Base-by-base conservation (phyloP, 1,140 invertebrate species). In the Teleopsis dalmanni region DNA sequence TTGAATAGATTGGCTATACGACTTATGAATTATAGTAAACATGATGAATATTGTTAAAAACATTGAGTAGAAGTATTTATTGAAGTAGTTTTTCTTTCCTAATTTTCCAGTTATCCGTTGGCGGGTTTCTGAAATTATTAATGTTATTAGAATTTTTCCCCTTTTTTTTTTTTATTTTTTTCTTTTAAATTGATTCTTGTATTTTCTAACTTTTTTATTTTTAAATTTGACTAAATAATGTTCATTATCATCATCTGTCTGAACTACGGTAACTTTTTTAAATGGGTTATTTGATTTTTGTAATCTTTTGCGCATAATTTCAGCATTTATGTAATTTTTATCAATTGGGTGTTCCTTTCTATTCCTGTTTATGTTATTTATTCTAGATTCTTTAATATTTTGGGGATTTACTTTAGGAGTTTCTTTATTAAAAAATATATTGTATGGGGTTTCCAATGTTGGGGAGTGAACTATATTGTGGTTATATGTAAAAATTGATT, bases 351-450 rank as follows among this genome's bases (percentile, higher is more conserved):
- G 1, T 18, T 40, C 37, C 13, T 40, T 11, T 21, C 37, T 19
- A 10, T 40, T 42, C 27, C 14, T 27, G 26, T 42, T 42, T 42
- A 42, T 16, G 14, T 42, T 23, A 42, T 42, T 27, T 42, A 42
- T 42, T 34, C 21, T 47, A 25, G 27, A 23, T 25, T 37, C 34
- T 18, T 47, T 47, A 18, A 36, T 23, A 36, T 14, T 14, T 26
- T 47, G 45, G 11, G 45, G 16, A 21, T 47, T 22, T 36, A 13
- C 18, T 36, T 19, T 37, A 35, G 34, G 45, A 26, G 13, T 13
- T 25, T 18, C 6, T 14, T 36, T 26, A 37, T 47, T 36, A 36
- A 36, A 36, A 18, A 47, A 36, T 26, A 47, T 36, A 47, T 47
- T 37, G 23, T 23, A 36, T 4, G 45, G 45, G 14, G 33, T 47